Conservation (phyloP, 2,888 invertebrate genomes). For the Apamea sordens region DNA sequence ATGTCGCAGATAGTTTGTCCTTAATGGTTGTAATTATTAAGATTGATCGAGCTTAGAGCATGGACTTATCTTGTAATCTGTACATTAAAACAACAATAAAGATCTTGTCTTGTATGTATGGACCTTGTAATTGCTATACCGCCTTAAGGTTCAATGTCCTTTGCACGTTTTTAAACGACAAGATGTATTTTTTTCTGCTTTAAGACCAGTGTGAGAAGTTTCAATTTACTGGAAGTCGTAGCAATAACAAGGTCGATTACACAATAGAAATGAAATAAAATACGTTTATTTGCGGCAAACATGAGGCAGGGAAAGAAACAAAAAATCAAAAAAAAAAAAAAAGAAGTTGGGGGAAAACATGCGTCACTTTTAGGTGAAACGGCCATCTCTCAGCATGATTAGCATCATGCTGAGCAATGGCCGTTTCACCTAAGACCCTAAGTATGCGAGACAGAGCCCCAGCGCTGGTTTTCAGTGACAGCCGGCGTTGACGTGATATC, state of each 20-base stretch:
- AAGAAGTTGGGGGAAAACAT: no score
- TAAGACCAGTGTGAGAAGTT: background rate
- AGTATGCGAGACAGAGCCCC: no score
- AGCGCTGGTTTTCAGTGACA: no score
- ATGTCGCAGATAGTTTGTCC: conserved; percentile 20
- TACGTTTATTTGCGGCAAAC: no score
- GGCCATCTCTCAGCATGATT: no score
- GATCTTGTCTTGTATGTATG: background rate
- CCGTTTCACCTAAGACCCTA: no score
- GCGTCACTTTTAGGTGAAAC: no score
- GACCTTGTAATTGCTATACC: background rate
- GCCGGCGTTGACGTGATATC: no score
- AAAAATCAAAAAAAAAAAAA: no score
- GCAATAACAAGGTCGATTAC: background rate
- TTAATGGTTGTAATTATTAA: conserved; percentile 45
- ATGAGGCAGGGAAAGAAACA: no score
- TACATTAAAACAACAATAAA: conserved; percentile 9
- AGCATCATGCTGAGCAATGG: no score
- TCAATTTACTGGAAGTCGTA: background rate
- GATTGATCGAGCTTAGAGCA: conserved; percentile 16
- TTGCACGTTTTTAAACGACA: background rate
- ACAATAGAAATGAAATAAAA: no score
- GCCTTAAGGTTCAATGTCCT: background rate
- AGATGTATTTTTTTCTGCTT: background rate
- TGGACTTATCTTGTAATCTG: conserved; percentile 13